A percentile compares a stretch with the other conserved stretches of the same genome.
Evolutionary conservation across 2,888 invertebrate genomes (phyloP).

Genomic region (Plagiodera versicolora): DNA sequence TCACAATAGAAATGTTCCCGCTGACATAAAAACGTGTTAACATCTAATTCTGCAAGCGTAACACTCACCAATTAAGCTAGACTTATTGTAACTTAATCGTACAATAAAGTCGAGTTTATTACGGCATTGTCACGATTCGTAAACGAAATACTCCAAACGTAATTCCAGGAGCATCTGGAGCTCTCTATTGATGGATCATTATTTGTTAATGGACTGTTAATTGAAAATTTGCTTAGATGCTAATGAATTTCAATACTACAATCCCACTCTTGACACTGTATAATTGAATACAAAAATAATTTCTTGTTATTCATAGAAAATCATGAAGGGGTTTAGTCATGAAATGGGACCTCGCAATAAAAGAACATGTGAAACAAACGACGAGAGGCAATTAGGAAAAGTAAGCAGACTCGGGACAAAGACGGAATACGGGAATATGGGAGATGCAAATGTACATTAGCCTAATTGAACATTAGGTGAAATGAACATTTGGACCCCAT

Average conservation of each 20-base stretch:
- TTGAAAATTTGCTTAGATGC: slow-evolving; percentile 27
- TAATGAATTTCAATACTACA: no score
- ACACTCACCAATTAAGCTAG: slow-evolving; percentile 9
- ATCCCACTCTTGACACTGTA: no score
- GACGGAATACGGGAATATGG: slow-evolving; percentile 42
- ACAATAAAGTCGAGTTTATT: slow-evolving; percentile 32
- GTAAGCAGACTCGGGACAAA: slow-evolving; percentile 48
- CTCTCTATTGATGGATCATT: slow-evolving; percentile 34
- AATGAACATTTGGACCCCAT: slow-evolving; percentile 57
- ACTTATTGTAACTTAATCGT: slow-evolving; percentile 26
- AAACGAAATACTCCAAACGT: slow-evolving; percentile 33
- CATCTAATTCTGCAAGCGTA: not conserved
- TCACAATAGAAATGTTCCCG: no score
- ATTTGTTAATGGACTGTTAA: slow-evolving; percentile 35
- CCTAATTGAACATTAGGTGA: slow-evolving; percentile 59
- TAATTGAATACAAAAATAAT: no score
- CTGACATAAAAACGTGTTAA: slow-evolving; percentile 1
- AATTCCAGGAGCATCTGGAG: slow-evolving; percentile 30
- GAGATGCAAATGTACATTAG: slow-evolving; percentile 58
- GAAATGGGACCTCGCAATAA: not conserved
- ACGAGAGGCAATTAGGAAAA: slow-evolving; percentile 54
- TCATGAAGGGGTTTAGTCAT: no score
- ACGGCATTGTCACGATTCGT: slow-evolving; percentile 30
- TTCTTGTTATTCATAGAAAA: no score
- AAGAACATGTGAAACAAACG: slow-evolving; percentile 28